These are phyloP conservation scores for Pyrocephalus nanus DNA, from an alignment of 2,797 vertebrate species.

Conservation along the genomic window DNA sequence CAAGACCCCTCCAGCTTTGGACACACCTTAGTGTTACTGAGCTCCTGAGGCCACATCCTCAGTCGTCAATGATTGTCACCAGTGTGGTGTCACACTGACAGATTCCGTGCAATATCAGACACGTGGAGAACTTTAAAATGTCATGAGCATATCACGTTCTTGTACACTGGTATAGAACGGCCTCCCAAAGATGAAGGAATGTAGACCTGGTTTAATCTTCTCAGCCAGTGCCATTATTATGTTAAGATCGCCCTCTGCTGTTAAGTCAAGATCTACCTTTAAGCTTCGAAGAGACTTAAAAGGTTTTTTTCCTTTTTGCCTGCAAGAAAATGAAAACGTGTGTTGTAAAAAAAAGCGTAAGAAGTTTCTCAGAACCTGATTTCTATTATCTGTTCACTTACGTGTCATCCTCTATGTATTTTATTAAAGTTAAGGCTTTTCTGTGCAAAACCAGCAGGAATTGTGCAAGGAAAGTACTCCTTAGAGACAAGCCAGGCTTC, in stretches of 20 bases:
- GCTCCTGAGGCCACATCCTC: not conserved
- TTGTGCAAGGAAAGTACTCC: constrained; percentile 92
- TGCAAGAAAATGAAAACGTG: constrained; percentile 60
- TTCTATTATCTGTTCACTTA: constrained; percentile 74
- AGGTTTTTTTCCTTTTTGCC: constrained; percentile 95
- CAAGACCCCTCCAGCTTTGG: not conserved
- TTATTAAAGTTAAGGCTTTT: constrained; percentile 95
- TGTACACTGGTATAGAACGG: constrained; percentile 93
- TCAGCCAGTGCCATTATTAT: constrained; percentile 97
- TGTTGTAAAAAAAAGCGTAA: not conserved
- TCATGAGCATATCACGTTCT: constrained; percentile 92
- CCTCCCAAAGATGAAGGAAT: constrained; percentile 95
- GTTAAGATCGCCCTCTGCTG: constrained; percentile 92
- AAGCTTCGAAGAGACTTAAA: constrained; percentile 91
- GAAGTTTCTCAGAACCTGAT: not conserved
- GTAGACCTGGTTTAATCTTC: constrained; percentile 94
- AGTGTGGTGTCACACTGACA: not conserved
- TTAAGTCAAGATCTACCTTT: constrained; percentile 93
- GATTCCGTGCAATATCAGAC: not conserved
- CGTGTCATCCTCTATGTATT: constrained; percentile 99
- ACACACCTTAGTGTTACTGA: constrained; percentile 2
- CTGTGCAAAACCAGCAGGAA: constrained; percentile 95
- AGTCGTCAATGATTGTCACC: not conserved
- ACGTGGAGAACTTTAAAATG: constrained; percentile 79
- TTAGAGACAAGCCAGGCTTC: constrained; percentile 90